phyloP scores from a whole-genome alignment of 2,797 vertebrate species.

The Australoheros facetus region DNA sequence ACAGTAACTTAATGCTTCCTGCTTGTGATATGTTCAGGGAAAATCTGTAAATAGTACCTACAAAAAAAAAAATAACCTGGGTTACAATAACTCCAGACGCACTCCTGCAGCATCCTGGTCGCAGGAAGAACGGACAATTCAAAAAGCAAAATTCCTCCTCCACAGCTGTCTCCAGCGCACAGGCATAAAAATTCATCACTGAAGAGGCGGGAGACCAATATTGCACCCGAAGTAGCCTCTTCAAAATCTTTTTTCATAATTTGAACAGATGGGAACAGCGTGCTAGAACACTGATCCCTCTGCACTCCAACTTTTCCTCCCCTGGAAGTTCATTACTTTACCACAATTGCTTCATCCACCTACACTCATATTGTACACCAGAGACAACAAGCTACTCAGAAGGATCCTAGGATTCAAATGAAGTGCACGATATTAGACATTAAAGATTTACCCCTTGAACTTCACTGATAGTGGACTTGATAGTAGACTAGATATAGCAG shows the following conservation, averaged over 20 bases:
- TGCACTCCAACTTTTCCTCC: background rate
- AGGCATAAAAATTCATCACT: background rate
- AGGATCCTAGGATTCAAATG: slow-evolving; percentile 2
- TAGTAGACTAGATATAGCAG: background rate
- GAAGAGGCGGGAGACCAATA: slow-evolving; percentile 20
- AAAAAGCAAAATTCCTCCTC: background rate
- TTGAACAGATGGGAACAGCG: slow-evolving; percentile 3
- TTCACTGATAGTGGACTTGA: background rate
- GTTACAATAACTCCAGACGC: background rate
- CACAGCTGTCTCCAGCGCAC: slow-evolving; percentile 5
- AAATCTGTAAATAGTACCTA: background rate
- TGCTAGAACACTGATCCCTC: background rate
- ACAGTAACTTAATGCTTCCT: background rate
- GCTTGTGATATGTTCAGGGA: background rate
- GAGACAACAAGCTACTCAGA: background rate
- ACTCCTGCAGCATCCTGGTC: background rate
- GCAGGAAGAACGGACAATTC: background rate
- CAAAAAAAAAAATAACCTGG: background rate
- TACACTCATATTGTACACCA: background rate
- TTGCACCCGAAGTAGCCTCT: slow-evolving; percentile 10
- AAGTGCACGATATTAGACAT: background rate
- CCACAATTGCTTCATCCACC: slow-evolving; percentile 10
- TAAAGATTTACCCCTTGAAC: background rate
- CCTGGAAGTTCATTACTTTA: slow-evolving; percentile 22
- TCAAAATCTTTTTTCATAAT: slow-evolving; percentile 19